phyloP scores from a whole-genome alignment of 2,888 invertebrate genomes.

The Mesoligia furuncula region DNA sequence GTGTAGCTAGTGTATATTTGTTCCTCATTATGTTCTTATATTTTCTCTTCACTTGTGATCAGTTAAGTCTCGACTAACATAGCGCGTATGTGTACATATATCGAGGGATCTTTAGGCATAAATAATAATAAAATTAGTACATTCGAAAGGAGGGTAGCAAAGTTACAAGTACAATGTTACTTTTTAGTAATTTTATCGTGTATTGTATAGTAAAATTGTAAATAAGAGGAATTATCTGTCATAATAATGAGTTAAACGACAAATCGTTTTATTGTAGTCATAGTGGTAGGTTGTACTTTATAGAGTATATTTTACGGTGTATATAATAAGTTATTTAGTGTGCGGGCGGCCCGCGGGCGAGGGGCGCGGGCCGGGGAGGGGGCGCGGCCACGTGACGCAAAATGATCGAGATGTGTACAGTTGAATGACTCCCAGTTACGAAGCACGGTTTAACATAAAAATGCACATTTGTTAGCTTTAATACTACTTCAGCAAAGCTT shows the following conservation, averaged over 20 bases:
- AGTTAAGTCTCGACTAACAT: constrained; percentile 88
- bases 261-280: constrained; percentile 90
- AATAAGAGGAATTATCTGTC: constrained; percentile 90
- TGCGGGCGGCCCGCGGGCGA: constrained; percentile 63
- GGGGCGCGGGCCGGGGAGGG: constrained; percentile 42
- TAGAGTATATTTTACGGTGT: constrained; percentile 84
- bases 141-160: constrained; percentile 86
- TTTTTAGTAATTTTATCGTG: constrained; percentile 86
- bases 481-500: constrained; percentile 83
- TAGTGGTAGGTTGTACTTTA: constrained; percentile 87
- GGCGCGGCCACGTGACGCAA: constrained; percentile 31
- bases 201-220: constrained; percentile 89
- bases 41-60: constrained; percentile 85
- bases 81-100: constrained; percentile 85
- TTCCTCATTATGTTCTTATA: constrained; percentile 86
- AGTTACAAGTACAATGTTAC: constrained; percentile 89
- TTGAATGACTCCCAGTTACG: constrained; percentile 71
- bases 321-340: constrained; percentile 84
- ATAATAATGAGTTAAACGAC: constrained; percentile 89
- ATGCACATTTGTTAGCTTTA: constrained; percentile 88
- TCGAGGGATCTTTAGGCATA: constrained; percentile 74
- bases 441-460: constrained; percentile 79
- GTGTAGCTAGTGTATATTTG: constrained; percentile 86
- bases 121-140: constrained; percentile 82
- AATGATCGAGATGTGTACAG: constrained; percentile 53